Percentiles rank a stretch among this genome's conserved stretches.
phyloP scores from a whole-genome alignment of 1,140 invertebrate genomes.

The Pachypeltis micranthus region DNA sequence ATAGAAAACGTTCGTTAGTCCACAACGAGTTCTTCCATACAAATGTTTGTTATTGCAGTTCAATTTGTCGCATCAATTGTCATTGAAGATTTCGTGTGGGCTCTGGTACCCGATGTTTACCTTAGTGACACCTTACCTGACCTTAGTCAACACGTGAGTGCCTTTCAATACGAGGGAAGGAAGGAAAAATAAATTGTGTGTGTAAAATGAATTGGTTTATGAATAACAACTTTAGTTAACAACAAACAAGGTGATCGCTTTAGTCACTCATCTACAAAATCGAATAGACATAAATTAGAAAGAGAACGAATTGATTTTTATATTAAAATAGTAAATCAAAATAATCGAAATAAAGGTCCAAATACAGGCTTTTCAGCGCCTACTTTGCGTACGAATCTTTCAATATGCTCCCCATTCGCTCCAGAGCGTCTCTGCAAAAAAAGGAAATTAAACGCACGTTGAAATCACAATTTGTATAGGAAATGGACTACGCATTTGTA shows the following conservation, averaged over 20 bases:
- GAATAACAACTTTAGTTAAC: neutral
- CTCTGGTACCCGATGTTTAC: too few relatives aligned
- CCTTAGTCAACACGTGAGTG: too few relatives aligned
- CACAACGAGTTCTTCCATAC: too few relatives aligned
- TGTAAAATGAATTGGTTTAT: neutral
- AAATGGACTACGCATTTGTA: too few relatives aligned
- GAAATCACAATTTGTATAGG: too few relatives aligned
- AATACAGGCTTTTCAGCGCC: neutral
- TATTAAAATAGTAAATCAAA: neutral
- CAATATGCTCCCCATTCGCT: constrained; percentile 15
- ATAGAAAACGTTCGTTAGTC: too few relatives aligned
- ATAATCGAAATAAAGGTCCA: neutral
- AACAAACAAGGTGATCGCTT: constrained; percentile 23
- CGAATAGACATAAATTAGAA: constrained; percentile 18
- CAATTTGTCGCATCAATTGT: too few relatives aligned
- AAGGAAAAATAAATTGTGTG: constrained; percentile 15
- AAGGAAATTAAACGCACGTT: too few relatives aligned
- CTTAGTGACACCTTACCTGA: too few relatives aligned
- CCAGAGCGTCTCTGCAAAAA: constrained; percentile 20
- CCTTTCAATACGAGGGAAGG: constrained; percentile 40
- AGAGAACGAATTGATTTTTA: constrained; percentile 5
- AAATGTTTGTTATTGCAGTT: too few relatives aligned
- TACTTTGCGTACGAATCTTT: constrained; percentile 4
- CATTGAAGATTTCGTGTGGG: too few relatives aligned
- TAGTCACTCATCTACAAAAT: too few relatives aligned